Base-by-base conservation (phyloP, 2,113 vertebrate species). In the Hemiscyllium ocellatum region DNA sequence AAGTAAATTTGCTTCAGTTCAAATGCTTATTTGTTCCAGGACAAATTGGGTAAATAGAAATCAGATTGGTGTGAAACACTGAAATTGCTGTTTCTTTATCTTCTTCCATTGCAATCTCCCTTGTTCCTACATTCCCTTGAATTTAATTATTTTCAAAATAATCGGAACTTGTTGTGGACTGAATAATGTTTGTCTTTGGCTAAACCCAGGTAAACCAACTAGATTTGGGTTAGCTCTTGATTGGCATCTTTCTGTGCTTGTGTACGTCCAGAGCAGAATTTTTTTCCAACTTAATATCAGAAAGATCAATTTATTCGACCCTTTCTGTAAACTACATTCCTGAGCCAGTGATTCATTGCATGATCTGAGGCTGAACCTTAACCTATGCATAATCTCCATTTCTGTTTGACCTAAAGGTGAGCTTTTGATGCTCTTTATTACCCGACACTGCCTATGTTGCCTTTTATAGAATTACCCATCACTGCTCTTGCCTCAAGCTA, bases 1-100 rank as follows among this genome's bases (percentile, higher is more conserved):
- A 93, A 93, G n/a, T 93, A 93, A 93, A 93, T 66, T 37, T 93
- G 61, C 61, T 93, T 93, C 89, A 93, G 33, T 37, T 93, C 65
- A 65, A 93, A 93, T 76, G 94, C 26, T 72, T 42, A 50, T 29
- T 95, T 72, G 68, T 72, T 95, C 42, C 37, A 19, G n/a, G 69
- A 50, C 42, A 76, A 72, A 29, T 24, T 50, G 69, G 33, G 94
- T 52, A 95, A 95, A 72, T 70, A 70, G 69, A 95, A 72, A 95
- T 76, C 94, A 72, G 94, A 95, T 95, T 47, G 69, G 94, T 95
- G 42, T 50, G 69, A 95, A 95, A 95, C 20, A 72, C 66, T 15
- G 24, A 95, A 95, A 95, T 95, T 95, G 68, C 12, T 22, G 24
- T 95, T 95, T 47, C n/a, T 95, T 95, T 50, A 66, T 37, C 89